These are phyloP conservation scores for Acromyrmex echinatior DNA, from an alignment of 1,140 invertebrate species.

Conservation along the genomic window DNA sequence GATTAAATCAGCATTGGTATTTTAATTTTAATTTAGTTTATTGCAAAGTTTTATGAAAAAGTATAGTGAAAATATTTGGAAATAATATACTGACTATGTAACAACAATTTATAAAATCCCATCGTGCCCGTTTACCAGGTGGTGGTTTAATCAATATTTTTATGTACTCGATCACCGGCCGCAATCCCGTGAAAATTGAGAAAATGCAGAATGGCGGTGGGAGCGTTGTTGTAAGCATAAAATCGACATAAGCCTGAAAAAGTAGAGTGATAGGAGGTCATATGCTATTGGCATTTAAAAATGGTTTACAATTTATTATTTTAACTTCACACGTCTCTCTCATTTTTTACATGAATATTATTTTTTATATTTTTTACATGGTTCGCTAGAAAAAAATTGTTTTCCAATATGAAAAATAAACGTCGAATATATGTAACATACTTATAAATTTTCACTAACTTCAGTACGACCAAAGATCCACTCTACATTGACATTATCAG, in stretches of 20 bases:
- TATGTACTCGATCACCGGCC: constrained; percentile 84
- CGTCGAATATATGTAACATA: no score
- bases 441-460: constrained; percentile 71
- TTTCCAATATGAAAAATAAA: constrained; percentile 7
- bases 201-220: constrained; percentile 88
- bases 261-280: background rate
- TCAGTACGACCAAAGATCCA: constrained; percentile 89
- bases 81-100: constrained; percentile 81
- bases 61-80: background rate
- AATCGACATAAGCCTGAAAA: constrained; percentile 87
- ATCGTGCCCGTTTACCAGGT: constrained; percentile 80
- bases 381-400: background rate
- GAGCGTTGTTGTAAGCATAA: constrained; percentile 87
- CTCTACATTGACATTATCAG: constrained; percentile 88
- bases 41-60: no score
- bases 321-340: background rate
- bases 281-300: background rate
- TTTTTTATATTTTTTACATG: background rate
- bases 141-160: constrained; percentile 75
- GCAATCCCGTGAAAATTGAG: constrained; percentile 86
- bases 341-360: background rate
- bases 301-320: background rate
- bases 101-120: constrained; percentile 83
- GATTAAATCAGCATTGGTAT: constrained; percentile 12
- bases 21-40: no score